These are phyloP conservation scores for Ancistrus triradiatus DNA, from an alignment of 2,113 vertebrate species.

Conservation along the genomic window DNA sequence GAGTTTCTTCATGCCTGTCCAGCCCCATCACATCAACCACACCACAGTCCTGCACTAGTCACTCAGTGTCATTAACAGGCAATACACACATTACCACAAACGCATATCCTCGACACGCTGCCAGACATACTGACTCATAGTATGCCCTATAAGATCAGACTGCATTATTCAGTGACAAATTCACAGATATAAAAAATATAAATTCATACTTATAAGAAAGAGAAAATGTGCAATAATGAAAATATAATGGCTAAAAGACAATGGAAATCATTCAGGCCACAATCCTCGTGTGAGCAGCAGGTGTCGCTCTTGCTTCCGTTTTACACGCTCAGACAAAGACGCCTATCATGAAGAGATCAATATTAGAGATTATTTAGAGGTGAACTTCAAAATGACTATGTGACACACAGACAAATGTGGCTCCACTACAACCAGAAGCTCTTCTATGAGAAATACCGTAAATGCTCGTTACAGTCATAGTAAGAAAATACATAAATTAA, in stretches of 20 bases:
- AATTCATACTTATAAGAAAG: no score
- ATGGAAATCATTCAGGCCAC: not conserved
- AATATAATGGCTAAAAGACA: no score
- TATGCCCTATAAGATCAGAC: no score
- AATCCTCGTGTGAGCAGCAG: conserved; percentile 51
- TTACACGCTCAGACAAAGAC: not conserved
- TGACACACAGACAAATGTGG: not conserved
- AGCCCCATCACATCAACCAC: conserved; percentile 70
- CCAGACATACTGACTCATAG: not conserved
- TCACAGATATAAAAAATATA: no score
- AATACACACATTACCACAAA: conserved; percentile 33
- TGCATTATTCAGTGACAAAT: no score
- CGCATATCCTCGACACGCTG: conserved; percentile 18
- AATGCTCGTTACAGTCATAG: not conserved
- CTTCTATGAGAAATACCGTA: not conserved
- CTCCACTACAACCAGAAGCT: not conserved
- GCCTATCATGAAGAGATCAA: not conserved
- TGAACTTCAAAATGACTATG: not conserved
- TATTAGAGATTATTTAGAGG: conserved; percentile 1
- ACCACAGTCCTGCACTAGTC: conserved; percentile 55
- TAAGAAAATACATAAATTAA: no score
- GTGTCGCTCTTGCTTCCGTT: conserved; percentile 64
- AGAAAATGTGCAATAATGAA: not conserved
- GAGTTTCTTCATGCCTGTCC: conserved; percentile 75
- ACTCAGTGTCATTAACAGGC: conserved; percentile 52